phyloP scores from a whole-genome alignment of 2,797 vertebrate genomes.

The Enteromius anoplus region DNA sequence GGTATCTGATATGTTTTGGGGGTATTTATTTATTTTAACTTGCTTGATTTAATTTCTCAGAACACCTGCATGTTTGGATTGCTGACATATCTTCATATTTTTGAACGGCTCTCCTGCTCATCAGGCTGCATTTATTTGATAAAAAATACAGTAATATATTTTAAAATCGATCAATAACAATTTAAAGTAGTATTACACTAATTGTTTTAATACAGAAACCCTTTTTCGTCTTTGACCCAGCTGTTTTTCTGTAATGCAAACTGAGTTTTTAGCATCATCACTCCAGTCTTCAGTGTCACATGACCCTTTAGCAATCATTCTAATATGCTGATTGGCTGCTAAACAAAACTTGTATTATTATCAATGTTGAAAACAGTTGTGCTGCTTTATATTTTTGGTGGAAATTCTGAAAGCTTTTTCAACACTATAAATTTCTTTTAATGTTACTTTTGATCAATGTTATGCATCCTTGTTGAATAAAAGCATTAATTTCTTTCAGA shows the following conservation, averaged over 20 bases:
- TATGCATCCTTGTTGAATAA: not conserved
- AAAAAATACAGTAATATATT: not conserved
- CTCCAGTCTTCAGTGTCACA: not conserved
- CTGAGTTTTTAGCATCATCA: not conserved
- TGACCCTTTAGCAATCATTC: not conserved
- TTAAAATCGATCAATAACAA: too few relatives aligned
- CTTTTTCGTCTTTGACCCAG: too few relatives aligned
- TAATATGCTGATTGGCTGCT: not conserved
- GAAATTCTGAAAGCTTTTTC: not conserved
- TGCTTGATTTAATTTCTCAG: not conserved
- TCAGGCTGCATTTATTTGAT: not conserved
- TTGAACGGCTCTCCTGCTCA: not conserved
- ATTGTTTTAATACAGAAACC: too few relatives aligned
- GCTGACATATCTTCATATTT: not conserved
- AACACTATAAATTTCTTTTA: not conserved
- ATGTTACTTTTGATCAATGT: not conserved
- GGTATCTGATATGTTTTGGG: not conserved
- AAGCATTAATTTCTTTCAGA: not conserved
- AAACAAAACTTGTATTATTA: not conserved
- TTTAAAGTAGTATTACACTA: too few relatives aligned
- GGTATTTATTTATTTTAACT: not conserved
- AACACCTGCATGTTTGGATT: not conserved
- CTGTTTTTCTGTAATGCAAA: not conserved
- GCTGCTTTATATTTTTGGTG: not conserved
- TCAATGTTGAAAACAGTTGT: not conserved